Evolutionary conservation across 1,140 invertebrate genomes (phyloP).

Genomic region (Drosophila kohkoa): DNA sequence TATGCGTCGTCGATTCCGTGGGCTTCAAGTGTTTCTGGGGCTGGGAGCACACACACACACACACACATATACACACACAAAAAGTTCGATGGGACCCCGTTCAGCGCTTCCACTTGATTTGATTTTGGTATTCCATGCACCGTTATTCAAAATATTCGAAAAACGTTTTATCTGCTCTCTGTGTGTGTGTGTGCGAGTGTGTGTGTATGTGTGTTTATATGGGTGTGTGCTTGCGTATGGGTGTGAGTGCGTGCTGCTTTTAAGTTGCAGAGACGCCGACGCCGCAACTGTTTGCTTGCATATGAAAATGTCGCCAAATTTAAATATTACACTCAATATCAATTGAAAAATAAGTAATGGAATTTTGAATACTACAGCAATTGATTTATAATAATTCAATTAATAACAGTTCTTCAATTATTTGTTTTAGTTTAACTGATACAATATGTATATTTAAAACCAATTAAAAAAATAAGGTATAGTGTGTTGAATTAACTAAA

Average conservation of each 20-base stretch:
- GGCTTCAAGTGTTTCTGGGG: conserved; percentile 57
- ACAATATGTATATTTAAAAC: too few species aligned
- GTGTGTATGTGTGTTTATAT: conserved; percentile 17
- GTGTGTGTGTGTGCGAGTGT: neutral
- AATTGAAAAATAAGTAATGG: neutral
- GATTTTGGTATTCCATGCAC: conserved; percentile 83
- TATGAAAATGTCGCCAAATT: conserved; percentile 11
- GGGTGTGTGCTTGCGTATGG: conserved; percentile 26
- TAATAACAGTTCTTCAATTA: too few species aligned
- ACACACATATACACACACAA: too few species aligned
- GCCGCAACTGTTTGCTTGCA: conserved; percentile 11
- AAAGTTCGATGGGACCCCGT: conserved; percentile 22
- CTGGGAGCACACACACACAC: conserved; percentile 2
- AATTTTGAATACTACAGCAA: neutral
- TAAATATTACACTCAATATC: neutral
- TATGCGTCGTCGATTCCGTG: conserved; percentile 74
- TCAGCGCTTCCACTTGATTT: conserved; percentile 79
- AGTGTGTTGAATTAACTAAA: too few species aligned
- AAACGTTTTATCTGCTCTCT: conserved; percentile 66
- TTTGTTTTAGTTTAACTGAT: too few species aligned
- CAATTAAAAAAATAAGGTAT: too few species aligned
- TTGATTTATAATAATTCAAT: neutral
- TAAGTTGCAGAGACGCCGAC: conserved; percentile 44
- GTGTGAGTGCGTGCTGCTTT: conserved; percentile 46
- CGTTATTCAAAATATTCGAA: conserved; percentile 83